A percentile compares a stretch with the other conserved stretches of the same genome.
These are phyloP conservation scores for Anthoptus insignis DNA, from an alignment of 2,888 invertebrate genomes.

Conservation along the genomic window DNA sequence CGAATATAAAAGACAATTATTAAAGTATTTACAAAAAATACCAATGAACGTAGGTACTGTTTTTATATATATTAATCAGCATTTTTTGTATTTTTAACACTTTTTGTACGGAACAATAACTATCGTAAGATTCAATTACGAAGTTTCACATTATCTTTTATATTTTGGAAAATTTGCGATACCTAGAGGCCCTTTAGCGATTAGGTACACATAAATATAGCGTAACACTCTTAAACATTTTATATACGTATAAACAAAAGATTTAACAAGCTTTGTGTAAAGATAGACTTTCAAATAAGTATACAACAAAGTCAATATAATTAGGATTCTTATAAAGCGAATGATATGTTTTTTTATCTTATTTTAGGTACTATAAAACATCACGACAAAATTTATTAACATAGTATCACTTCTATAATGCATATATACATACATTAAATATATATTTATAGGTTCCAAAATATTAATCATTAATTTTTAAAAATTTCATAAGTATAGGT, in stretches of 20 bases:
- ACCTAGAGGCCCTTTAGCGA: background rate
- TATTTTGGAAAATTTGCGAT: background rate
- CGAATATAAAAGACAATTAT: no score
- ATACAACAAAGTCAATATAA: slow-evolving; percentile 35
- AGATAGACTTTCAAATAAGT: slow-evolving; percentile 27
- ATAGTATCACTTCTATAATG: slow-evolving; percentile 66
- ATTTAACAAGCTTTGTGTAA: slow-evolving; percentile 25
- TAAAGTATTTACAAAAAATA: no score
- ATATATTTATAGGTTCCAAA: background rate
- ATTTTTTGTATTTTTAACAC: no score
- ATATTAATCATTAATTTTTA: no score
- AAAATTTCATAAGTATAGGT: slow-evolving; percentile 52
- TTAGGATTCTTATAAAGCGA: slow-evolving; percentile 83
- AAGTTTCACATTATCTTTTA: background rate
- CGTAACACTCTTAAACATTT: slow-evolving; percentile 10
- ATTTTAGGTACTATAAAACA: slow-evolving; percentile 56
- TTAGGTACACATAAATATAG: background rate
- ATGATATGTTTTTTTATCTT: slow-evolving; percentile 84
- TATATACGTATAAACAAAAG: slow-evolving; percentile 27
- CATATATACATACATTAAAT: slow-evolving; percentile 52
- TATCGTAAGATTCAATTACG: no score
- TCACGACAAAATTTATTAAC: slow-evolving; percentile 62
- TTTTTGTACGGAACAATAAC: no score
- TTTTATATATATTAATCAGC: no score
- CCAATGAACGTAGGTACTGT: no score